These are phyloP conservation scores for Barypeithes pellucidus DNA, from an alignment of 2,888 invertebrate species.

Conservation along the genomic window DNA sequence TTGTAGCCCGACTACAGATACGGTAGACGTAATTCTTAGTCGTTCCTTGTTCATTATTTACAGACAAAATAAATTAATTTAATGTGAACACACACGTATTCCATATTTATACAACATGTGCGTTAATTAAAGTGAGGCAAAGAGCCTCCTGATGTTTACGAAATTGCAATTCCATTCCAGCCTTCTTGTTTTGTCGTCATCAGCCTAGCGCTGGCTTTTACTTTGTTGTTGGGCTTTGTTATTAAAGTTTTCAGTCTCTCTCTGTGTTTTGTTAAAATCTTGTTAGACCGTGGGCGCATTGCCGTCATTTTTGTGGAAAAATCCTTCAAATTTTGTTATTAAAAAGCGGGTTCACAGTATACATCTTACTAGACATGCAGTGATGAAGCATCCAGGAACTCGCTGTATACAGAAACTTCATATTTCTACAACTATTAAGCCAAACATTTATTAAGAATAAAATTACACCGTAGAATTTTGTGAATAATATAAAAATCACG, in stretches of 20 bases:
- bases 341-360: too few species aligned
- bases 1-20: background rate
- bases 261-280: slow-evolving; percentile 35
- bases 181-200: slow-evolving; percentile 45
- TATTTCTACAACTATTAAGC: too few species aligned
- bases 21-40: slow-evolving; percentile 3
- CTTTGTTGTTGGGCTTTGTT: slow-evolving; percentile 45
- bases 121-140: slow-evolving; percentile 48
- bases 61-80: slow-evolving; percentile 25
- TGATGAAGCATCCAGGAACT: too few species aligned
- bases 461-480: too few species aligned
- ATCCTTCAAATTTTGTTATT: slow-evolving; percentile 8
- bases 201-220: slow-evolving; percentile 26
- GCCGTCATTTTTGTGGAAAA: slow-evolving; percentile 34
- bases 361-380: too few species aligned
- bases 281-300: slow-evolving; percentile 37
- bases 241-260: slow-evolving; percentile 45
- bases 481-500: too few species aligned
- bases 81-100: slow-evolving; percentile 38
- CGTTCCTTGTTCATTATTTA: slow-evolving; percentile 10
- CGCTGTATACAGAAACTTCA: too few species aligned
- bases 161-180: slow-evolving; percentile 48
- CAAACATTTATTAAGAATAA: too few species aligned
- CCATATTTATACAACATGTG: slow-evolving; percentile 35
- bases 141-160: slow-evolving; percentile 41